Percentiles rank a stretch among this genome's conserved stretches.
Evolutionary conservation across 2,888 invertebrate genomes (phyloP).

Genomic region (Octonoba sinensis): DNA sequence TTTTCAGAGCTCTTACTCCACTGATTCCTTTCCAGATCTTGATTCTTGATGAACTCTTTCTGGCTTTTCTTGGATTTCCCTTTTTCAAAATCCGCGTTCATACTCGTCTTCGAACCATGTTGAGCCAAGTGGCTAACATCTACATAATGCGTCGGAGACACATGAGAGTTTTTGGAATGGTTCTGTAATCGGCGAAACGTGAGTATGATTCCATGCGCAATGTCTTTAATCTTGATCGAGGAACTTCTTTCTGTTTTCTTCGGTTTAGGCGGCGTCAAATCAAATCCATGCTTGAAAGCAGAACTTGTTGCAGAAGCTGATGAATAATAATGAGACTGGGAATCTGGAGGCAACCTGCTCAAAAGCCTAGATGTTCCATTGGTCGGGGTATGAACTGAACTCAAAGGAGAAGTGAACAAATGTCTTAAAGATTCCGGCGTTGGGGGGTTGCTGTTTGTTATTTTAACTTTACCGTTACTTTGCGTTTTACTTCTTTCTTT

Average conservation of each 20-base stretch:
- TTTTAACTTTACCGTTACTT: constrained; percentile 13
- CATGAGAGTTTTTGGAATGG: constrained; percentile 40
- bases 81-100: constrained; percentile 11
- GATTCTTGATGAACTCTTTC: constrained; percentile 26
- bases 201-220: constrained; percentile 54
- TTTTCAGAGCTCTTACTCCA: constrained; percentile 43
- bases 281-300: constrained; percentile 50
- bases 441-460: constrained; percentile 38
- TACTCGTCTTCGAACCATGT: not conserved
- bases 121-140: constrained; percentile 53
- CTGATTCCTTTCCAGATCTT: constrained; percentile 11
- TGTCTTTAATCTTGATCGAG: constrained; percentile 58
- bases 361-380: constrained; percentile 18
- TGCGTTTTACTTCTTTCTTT: constrained; percentile 8
- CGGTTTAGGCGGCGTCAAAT: constrained; percentile 20
- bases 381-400: constrained; percentile 29
- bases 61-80: constrained; percentile 29
- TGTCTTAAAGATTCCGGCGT: constrained; percentile 52
- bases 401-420: constrained; percentile 49
- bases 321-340: constrained; percentile 43
- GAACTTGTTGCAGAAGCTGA: constrained; percentile 44
- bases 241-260: constrained; percentile 55
- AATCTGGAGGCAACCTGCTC: constrained; percentile 27
- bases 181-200: constrained; percentile 53
- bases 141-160: constrained; percentile 37